Conservation (phyloP, 2,797 vertebrate species). For the Bovichtus variegatus region DNA sequence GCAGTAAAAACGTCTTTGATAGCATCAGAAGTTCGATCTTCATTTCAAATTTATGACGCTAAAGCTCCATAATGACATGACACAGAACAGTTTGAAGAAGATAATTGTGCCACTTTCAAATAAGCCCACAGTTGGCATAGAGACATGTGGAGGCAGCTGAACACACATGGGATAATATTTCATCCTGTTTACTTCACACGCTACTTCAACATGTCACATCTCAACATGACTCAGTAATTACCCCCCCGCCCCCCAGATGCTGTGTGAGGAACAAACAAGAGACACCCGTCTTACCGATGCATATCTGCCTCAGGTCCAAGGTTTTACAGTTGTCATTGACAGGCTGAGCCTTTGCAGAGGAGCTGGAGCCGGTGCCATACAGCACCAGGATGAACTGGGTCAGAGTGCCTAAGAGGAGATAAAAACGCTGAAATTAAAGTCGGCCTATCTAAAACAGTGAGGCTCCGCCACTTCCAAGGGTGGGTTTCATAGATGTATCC, state of each 20-base stretch:
- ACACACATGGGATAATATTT: constrained; percentile 12
- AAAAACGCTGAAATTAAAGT: constrained; percentile 40
- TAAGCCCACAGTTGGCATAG: background rate
- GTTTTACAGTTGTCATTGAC: constrained; percentile 92
- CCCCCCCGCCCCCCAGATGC: background rate
- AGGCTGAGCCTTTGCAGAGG: constrained; percentile 79
- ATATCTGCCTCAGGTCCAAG: constrained; percentile 91
- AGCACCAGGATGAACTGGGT: constrained; percentile 95
- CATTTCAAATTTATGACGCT: constrained; percentile 26
- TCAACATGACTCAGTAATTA: constrained; percentile 22
- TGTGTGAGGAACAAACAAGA: constrained; percentile 23
- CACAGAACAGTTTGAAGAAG: background rate
- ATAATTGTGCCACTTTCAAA: constrained; percentile 6
- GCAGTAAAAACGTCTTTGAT: constrained; percentile 32
- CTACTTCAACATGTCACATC: constrained; percentile 10
- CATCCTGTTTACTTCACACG: constrained; percentile 1
- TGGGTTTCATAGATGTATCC: constrained; percentile 51
- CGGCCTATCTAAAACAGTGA: constrained; percentile 52
- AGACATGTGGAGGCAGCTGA: constrained; percentile 18
- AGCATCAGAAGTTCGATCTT: constrained; percentile 14
- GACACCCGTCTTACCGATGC: constrained; percentile 90
- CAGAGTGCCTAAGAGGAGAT: constrained; percentile 89
- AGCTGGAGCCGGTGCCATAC: constrained; percentile 89
- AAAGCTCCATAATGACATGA: background rate
- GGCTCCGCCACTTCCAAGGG: constrained; percentile 24